Evolutionary conservation across 2,113 vertebrate genomes (phyloP).

Genomic region (Boleophthalmus pectinirostris): DNA sequence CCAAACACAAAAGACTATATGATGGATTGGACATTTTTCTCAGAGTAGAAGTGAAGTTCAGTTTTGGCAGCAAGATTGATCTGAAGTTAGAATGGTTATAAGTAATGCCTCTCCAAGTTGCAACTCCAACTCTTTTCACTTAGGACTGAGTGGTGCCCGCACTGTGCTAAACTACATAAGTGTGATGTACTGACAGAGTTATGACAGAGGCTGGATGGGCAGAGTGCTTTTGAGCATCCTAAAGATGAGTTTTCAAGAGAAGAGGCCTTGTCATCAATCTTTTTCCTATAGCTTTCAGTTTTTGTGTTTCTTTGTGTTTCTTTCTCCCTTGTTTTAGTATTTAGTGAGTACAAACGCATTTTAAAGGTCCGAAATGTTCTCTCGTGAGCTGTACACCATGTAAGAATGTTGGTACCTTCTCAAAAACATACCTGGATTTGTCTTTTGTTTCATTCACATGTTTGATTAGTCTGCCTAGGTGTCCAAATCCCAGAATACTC

Average conservation of each 20-base stretch:
- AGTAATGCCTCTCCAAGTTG: slow-evolving; percentile 10
- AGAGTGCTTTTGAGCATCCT: not conserved
- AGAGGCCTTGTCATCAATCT: not conserved
- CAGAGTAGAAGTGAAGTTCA: not conserved
- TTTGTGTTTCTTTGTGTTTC: not conserved
- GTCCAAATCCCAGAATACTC: no score
- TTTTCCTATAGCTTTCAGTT: not conserved
- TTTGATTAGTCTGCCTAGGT: no score
- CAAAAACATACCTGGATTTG: no score
- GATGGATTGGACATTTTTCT: not conserved
- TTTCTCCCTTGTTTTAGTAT: not conserved
- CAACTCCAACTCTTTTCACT: slow-evolving; percentile 5
- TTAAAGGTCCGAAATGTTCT: not conserved
- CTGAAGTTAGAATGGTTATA: slow-evolving; percentile 1
- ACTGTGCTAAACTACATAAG: not conserved
- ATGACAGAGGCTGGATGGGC: not conserved
- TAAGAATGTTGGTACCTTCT: no score
- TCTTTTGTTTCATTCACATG: no score
- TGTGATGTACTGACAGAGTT: slow-evolving; percentile 10
- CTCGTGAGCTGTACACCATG: no score
- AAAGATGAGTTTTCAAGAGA: not conserved
- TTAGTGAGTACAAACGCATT: not conserved
- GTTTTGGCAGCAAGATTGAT: slow-evolving; percentile 1
- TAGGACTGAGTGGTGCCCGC: not conserved
- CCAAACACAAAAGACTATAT: not conserved